A percentile compares a stretch with the other conserved stretches of the same genome.
phyloP scores from a whole-genome alignment of 2,797 vertebrate genomes.

The Syndactyla subalaris region DNA sequence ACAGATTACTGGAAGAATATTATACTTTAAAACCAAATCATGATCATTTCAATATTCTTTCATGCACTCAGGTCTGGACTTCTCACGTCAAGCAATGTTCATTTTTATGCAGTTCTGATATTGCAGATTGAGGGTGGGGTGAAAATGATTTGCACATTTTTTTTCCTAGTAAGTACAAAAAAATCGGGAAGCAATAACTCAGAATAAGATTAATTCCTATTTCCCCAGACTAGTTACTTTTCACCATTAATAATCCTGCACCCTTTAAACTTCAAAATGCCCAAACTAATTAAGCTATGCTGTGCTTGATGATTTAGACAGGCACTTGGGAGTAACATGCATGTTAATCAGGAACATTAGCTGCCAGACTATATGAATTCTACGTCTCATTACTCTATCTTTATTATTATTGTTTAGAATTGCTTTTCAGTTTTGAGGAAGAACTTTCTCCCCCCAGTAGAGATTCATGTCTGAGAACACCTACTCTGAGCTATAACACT shows the following conservation, averaged over 20 bases:
- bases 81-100: neutral
- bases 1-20: neutral
- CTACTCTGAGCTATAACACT: neutral
- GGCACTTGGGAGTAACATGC: neutral
- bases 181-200: neutral
- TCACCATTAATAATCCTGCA: neutral
- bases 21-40: neutral
- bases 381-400: neutral
- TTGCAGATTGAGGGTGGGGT: fast-evolving
- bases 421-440: neutral
- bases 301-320: neutral
- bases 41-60: neutral
- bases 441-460: neutral
- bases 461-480: neutral
- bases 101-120: neutral
- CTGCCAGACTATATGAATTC: neutral
- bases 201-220: neutral
- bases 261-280: neutral
- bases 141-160: neutral
- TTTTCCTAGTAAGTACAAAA: neutral
- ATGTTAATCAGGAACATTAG: neutral
- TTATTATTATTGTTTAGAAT: neutral
- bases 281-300: neutral
- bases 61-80: neutral
- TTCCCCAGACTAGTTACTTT: neutral